Conservation (phyloP, 2,888 invertebrate genomes). For the Lycaena phlaeas region DNA sequence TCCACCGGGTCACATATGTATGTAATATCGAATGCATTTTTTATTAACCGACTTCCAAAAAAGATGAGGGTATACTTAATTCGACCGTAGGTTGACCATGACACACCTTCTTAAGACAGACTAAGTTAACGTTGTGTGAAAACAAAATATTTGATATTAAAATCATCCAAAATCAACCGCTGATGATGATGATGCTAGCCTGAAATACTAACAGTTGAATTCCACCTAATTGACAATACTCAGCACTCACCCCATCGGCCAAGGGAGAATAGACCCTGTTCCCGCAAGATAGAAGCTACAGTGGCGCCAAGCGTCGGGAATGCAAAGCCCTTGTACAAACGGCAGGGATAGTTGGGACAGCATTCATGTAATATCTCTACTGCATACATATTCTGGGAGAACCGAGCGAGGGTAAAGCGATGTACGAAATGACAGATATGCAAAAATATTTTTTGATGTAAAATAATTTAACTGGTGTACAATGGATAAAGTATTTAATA, state of each 20-base stretch:
- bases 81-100: too few species aligned
- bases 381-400: background rate
- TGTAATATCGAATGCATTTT: too few species aligned
- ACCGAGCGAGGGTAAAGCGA: background rate
- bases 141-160: too few species aligned
- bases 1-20: too few species aligned
- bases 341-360: background rate
- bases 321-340: too few species aligned
- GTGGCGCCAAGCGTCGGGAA: background rate
- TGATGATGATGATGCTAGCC: background rate
- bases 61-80: too few species aligned
- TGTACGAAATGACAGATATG: background rate
- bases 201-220: background rate
- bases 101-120: too few species aligned
- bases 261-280: background rate
- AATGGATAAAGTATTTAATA: too few species aligned
- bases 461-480: too few species aligned
- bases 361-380: slow-evolving; percentile 4
- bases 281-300: background rate
- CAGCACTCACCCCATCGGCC: background rate
- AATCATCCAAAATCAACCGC: too few species aligned
- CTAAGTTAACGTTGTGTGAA: too few species aligned
- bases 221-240: background rate
- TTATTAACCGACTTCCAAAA: too few species aligned
- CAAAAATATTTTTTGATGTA: background rate